Evolutionary conservation across 2,113 vertebrate genomes (phyloP).

Genomic region (Catharus fuscescens): DNA sequence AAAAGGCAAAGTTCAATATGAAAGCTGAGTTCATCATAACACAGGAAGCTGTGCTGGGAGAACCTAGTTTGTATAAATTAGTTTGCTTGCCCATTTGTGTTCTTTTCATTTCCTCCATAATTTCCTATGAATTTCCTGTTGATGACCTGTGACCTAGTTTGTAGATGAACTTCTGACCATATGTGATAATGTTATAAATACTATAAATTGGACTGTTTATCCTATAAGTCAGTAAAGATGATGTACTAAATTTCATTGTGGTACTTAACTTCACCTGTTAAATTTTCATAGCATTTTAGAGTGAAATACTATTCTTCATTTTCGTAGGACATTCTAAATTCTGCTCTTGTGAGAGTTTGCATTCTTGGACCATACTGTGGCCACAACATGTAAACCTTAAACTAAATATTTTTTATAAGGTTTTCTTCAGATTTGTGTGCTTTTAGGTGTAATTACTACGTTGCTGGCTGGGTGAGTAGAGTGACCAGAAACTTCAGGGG

Average conservation of each 20-base stretch:
- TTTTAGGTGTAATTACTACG: neutral
- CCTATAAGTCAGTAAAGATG: neutral
- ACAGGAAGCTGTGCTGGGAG: conserved; percentile 36
- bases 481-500: neutral
- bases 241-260: neutral
- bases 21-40: conserved; percentile 43
- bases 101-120: conserved; percentile 50
- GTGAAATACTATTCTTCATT: neutral
- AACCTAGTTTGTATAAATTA: conserved; percentile 36
- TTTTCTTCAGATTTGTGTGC: neutral
- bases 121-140: conserved; percentile 61
- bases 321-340: neutral
- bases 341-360: neutral
- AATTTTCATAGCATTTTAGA: neutral
- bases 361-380: neutral
- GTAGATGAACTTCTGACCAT: conserved; percentile 19
- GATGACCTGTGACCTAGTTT: conserved; percentile 36
- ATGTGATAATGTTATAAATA: neutral
- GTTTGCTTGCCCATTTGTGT: conserved; percentile 8
- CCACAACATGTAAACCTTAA: neutral
- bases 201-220: neutral
- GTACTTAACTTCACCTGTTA: neutral
- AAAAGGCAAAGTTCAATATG: conserved; percentile 21
- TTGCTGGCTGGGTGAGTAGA: neutral
- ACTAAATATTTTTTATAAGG: neutral